Evolutionary conservation across 2,888 invertebrate species (phyloP).

Genomic region (Conomelus anceps): DNA sequence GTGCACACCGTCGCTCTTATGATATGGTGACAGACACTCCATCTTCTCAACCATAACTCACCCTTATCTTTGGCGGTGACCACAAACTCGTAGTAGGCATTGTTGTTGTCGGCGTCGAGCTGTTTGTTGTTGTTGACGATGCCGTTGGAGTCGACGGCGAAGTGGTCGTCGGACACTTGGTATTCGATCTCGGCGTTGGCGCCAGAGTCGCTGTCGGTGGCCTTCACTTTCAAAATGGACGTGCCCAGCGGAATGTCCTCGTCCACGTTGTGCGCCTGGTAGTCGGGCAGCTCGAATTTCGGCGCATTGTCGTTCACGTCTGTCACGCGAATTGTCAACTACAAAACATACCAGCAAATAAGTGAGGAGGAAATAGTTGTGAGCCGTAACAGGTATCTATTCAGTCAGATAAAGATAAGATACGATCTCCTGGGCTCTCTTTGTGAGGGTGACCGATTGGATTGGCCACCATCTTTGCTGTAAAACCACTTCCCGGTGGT

Average conservation of each 20-base stretch:
- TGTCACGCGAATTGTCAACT: slow-evolving; percentile 87
- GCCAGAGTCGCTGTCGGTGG: slow-evolving; percentile 91
- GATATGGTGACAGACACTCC: neutral
- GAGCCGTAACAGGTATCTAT: too few species aligned
- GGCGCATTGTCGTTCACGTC: slow-evolving; percentile 98
- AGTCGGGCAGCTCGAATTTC: slow-evolving; percentile 91
- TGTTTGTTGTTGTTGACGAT: slow-evolving; percentile 82
- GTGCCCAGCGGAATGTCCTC: slow-evolving; percentile 90
- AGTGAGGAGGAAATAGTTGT: too few species aligned
- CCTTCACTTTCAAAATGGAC: slow-evolving; percentile 88
- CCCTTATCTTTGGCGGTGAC: slow-evolving; percentile 92
- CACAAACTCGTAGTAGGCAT: slow-evolving; percentile 90
- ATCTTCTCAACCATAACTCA: slow-evolving; percentile 33
- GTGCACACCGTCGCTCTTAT: neutral
- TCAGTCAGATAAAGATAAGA: too few species aligned
- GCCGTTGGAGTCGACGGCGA: slow-evolving; percentile 87
- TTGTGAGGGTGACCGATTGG: too few species aligned
- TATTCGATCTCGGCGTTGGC: slow-evolving; percentile 93
- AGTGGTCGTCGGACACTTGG: slow-evolving; percentile 86
- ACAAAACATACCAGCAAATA: slow-evolving; percentile 41
- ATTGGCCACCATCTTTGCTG: too few species aligned
- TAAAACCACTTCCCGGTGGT: too few species aligned
- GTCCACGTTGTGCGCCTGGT: slow-evolving; percentile 92
- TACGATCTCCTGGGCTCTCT: too few species aligned
- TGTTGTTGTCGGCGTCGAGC: slow-evolving; percentile 92